Base-by-base conservation (phyloP, 2,113 vertebrate genomes). In the Anser brachyrhynchus region DNA sequence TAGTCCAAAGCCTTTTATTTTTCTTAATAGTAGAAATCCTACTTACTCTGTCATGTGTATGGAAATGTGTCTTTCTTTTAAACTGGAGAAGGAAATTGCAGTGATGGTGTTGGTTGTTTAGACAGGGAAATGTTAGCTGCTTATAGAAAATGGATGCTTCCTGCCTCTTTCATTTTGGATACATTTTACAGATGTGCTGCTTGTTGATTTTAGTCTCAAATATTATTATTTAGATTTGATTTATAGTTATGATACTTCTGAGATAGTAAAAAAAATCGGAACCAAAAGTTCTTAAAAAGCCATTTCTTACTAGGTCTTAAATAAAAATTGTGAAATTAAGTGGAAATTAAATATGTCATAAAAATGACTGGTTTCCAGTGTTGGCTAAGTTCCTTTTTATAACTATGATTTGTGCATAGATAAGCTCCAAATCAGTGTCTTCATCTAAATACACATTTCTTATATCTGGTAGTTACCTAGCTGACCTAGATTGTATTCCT, bases 171-270 rank as follows among this genome's bases (percentile, higher is more conserved):
- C 69, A 72, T 91, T 97, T 90, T 90, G 87, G 79, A 97, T 97
- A 75, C 4, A 3, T 97, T 97, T 96, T 94, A 93, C 95, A 97
- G 96, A 97, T 97, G 95, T 97, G 96, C 82, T 58, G 67, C 78
- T 61, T 96, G 83, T 90, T 93, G 78, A 81, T 96, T 97, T 92
- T 52, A 77, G 90, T 80, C 92, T 97, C 84, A 92, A 90, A 71
- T 94, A 77, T 96, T 96, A 76, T 35, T 93, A 88, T 94, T 96
- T 95, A 51, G 16, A 72, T 93, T 97, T 97, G 97, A 97, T 97
- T 97, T 97, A 97, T 25, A 33, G 65, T 89, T 92, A 82, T 76
- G 84, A 92, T 95, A 96, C 94, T 97, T 97, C 85, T 92, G 91
- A 94, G 87, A 78, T 49, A 31, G 74, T 90, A 95, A 89, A 95